phyloP scores from a whole-genome alignment of 2,888 invertebrate genomes.

The Pollenia amentaria region DNA sequence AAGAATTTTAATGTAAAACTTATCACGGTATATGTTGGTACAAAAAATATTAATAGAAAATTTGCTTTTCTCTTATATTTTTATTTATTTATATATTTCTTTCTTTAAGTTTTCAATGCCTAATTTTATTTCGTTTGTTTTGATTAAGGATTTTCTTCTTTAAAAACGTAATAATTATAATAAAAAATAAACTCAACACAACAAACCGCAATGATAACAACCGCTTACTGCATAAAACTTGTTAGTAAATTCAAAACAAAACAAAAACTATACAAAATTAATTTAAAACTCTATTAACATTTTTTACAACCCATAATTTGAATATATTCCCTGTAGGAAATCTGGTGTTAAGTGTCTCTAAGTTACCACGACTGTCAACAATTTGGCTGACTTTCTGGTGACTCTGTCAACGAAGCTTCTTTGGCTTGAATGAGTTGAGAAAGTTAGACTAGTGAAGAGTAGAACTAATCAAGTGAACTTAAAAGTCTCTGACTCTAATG shows the following conservation, averaged over 20 bases:
- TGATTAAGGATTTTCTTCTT: conserved; percentile 31
- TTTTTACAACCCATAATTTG: conserved; percentile 44
- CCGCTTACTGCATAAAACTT: background rate
- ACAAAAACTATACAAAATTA: conserved; percentile 25
- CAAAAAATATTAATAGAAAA: too few species aligned
- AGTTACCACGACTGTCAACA: too few species aligned
- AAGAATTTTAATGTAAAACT: too few species aligned
- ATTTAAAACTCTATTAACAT: conserved; percentile 56
- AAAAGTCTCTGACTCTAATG: too few species aligned
- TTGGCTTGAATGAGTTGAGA: too few species aligned
- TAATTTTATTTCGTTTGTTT: conserved; percentile 41
- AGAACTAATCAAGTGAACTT: too few species aligned
- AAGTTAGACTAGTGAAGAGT: too few species aligned
- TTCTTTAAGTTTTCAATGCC: background rate
- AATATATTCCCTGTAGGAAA: conserved; percentile 35
- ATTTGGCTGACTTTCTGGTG: too few species aligned
- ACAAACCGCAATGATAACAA: conserved; percentile 5
- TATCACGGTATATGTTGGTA: too few species aligned
- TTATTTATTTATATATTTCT: background rate
- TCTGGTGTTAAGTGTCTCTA: too few species aligned
- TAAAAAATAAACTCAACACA: background rate
- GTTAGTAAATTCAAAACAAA: background rate
- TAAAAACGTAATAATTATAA: background rate
- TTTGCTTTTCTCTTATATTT: too few species aligned
- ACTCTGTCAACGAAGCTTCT: too few species aligned